phyloP scores from a whole-genome alignment of 2,113 vertebrate species.

The Ifrita kowaldi region DNA sequence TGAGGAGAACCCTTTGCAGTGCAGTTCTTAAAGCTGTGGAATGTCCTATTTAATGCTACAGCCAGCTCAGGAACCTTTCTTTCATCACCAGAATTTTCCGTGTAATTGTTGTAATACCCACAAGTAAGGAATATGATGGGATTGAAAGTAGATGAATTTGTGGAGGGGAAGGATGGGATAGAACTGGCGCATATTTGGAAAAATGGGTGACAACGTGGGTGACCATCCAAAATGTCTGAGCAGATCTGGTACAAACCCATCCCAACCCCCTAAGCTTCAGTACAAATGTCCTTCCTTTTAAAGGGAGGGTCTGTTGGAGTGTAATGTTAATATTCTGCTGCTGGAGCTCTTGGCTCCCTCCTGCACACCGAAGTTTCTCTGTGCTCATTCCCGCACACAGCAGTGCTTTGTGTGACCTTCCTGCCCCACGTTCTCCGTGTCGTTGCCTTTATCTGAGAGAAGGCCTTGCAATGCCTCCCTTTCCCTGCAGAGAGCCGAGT shows the following conservation, averaged over 20 bases:
- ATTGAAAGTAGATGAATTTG: not conserved
- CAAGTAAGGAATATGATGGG: not conserved
- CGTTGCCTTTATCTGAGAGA: not conserved
- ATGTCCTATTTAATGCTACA: not conserved
- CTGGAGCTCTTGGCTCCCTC: not conserved
- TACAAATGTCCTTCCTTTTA: not conserved
- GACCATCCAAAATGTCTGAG: not conserved
- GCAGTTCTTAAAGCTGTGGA: not conserved
- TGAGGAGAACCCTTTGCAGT: not conserved
- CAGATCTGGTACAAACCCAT: not conserved
- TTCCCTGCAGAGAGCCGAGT: slow-evolving; percentile 83
- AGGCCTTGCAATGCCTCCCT: not conserved
- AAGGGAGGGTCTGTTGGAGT: not conserved
- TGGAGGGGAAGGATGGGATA: not conserved
- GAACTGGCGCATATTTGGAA: not conserved
- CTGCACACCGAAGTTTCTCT: rapidly evolving
- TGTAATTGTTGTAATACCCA: not conserved
- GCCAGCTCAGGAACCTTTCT: not conserved
- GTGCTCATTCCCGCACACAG: rapidly evolving
- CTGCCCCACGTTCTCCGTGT: rapidly evolving
- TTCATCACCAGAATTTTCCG: not conserved
- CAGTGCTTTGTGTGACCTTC: not conserved
- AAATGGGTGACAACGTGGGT: not conserved
- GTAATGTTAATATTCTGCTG: not conserved
- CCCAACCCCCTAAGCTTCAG: not conserved